Evolutionary conservation across 2,888 invertebrate species (phyloP).

Genomic region (Amphipyra berbera): DNA sequence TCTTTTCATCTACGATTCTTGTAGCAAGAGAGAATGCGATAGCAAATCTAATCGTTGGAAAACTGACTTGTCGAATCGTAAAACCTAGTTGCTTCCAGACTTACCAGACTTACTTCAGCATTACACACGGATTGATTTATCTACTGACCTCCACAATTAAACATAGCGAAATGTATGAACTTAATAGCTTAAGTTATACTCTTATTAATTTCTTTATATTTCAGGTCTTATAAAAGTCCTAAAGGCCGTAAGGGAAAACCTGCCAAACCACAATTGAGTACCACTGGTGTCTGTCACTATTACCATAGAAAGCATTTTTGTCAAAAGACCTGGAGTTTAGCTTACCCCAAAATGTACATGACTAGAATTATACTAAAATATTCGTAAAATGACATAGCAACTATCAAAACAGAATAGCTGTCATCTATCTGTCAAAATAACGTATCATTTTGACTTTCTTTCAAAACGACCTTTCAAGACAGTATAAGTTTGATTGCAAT

Average conservation of each 20-base stretch:
- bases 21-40: no score
- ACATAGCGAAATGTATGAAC: no score
- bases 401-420: conserved; percentile 8
- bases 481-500: conserved; percentile 30
- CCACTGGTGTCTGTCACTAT: background rate
- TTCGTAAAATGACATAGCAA: conserved; percentile 39
- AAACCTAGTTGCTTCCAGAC: no score
- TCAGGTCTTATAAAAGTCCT: background rate
- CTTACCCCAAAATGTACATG: background rate
- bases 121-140: no score
- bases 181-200: no score
- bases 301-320: background rate
- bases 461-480: conserved; percentile 24
- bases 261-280: background rate
- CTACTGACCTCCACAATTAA: no score
- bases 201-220: no score
- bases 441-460: conserved; percentile 17
- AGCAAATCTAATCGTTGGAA: no score
- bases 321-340: no score
- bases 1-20: no score
- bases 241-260: background rate
- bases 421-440: conserved; percentile 14
- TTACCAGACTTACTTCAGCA: no score
- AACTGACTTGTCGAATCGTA: no score
- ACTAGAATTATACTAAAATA: conserved; percentile 16